phyloP scores from a whole-genome alignment of 2,888 invertebrate species.

The Polymixis flavicincta region DNA sequence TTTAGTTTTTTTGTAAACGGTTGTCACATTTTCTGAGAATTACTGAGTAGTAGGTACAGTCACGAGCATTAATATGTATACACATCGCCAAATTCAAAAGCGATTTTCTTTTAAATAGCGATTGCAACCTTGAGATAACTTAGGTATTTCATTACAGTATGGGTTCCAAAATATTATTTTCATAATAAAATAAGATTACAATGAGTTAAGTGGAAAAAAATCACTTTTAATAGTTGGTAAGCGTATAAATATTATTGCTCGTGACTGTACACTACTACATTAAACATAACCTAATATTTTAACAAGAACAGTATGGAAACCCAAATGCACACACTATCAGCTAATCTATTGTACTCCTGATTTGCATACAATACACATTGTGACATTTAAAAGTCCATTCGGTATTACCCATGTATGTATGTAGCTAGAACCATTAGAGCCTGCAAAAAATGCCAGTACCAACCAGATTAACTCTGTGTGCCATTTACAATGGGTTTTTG shows the following conservation, averaged over 20 bases:
- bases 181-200: no score
- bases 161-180: no score
- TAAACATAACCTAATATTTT: neutral
- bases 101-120: no score
- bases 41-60: no score
- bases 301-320: slow-evolving; percentile 6
- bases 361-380: slow-evolving; percentile 57
- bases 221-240: no score
- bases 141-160: no score
- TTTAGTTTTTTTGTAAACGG: neutral
- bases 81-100: no score
- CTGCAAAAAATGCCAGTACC: slow-evolving; percentile 8
- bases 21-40: neutral
- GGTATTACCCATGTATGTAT: slow-evolving; percentile 26
- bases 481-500: slow-evolving; percentile 29
- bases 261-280: no score
- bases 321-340: slow-evolving; percentile 14
- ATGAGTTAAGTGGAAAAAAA: no score
- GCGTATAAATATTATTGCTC: no score
- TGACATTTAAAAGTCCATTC: slow-evolving; percentile 34
- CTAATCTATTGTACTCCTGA: slow-evolving; percentile 2
- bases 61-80: no score
- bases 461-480: neutral
- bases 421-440: slow-evolving; percentile 14
- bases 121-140: no score